Base-by-base conservation (phyloP, 2,113 vertebrate species). In the Oreotrochilus melanogaster region DNA sequence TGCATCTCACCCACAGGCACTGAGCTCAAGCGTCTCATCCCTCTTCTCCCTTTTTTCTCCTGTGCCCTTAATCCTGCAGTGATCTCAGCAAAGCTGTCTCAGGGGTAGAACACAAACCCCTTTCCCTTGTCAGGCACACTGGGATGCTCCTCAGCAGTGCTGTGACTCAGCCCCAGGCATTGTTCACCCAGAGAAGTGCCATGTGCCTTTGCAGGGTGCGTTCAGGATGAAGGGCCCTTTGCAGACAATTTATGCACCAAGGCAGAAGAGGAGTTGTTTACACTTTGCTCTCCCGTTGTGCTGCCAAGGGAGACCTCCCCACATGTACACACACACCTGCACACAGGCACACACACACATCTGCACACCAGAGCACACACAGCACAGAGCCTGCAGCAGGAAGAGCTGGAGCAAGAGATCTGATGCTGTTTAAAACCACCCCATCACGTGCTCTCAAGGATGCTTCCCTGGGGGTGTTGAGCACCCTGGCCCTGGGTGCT, bases 371-470 rank as follows among this genome's bases (percentile, higher is more conserved):
- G 8, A 1, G 16, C 6, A 8, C 47, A 21, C 9, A 5, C 7
- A 7, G 21, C 31, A 14, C 79, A 35, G 18, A 75, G 18, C 35
- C 48, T 19, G 24, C 23, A 10, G 50, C 2, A 28, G 37, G 24
- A 78, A 47, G 27, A 33, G 10, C 30, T 7, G n/a, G n/a, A 76
- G 28, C 33, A 28, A 82, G 33, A 11, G 43, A 24, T 16, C 24
- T 18, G 24, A 31, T 25, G 66, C 21, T 17, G 21, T 3, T 64
- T 30, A 47, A 31, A 11, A 43, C 12, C 19, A 14, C 23, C 0
- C 0, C 28, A 27, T 16, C 14, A 6, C 0, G 0, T 31, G 43
- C 47, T 28, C 24, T 9, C 17, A 42, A 31, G 7, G 10, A 19
- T 51, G 21, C 15, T 25, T 21, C 27, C 33, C 35, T 11, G 56